phyloP scores from a whole-genome alignment of 2,888 invertebrate genomes.

The Omphaloscelis lunosa region DNA sequence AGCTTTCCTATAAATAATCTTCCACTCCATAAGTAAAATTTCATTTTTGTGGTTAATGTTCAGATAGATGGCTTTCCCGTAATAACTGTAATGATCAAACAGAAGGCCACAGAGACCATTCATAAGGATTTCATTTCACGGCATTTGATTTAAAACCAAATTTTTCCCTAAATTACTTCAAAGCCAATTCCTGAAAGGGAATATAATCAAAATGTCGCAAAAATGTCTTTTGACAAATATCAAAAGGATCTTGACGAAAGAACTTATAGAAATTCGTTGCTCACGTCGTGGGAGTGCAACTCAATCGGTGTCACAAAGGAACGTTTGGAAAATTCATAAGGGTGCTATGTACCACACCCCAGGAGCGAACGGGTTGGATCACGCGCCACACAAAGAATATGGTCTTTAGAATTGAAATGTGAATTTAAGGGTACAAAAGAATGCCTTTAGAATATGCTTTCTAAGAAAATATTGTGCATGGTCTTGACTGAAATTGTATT shows the following conservation, averaged over 20 bases:
- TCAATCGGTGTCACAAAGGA: slow-evolving; percentile 54
- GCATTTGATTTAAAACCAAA: slow-evolving; percentile 39
- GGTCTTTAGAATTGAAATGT: slow-evolving; percentile 37
- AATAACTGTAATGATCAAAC: slow-evolving; percentile 30
- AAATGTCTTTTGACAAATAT: slow-evolving; percentile 23
- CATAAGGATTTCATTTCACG: slow-evolving; percentile 32
- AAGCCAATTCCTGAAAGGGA: slow-evolving; percentile 11
- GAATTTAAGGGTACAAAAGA: slow-evolving; percentile 42
- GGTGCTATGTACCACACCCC: slow-evolving; percentile 30
- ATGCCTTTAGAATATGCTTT: slow-evolving; percentile 39
- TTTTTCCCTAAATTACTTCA: slow-evolving; percentile 39
- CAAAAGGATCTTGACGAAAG: slow-evolving; percentile 35
- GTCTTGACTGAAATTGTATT: background rate
- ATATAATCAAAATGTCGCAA: slow-evolving; percentile 37
- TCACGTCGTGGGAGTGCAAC: slow-evolving; percentile 50
- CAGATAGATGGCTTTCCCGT: background rate
- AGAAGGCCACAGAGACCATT: slow-evolving; percentile 19
- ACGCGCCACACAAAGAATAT: slow-evolving; percentile 43
- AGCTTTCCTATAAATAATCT: background rate
- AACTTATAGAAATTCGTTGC: slow-evolving; percentile 53
- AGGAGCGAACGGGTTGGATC: slow-evolving; percentile 42
- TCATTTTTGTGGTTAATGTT: slow-evolving; percentile 12
- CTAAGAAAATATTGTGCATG: slow-evolving; percentile 17
- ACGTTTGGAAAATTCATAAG: slow-evolving; percentile 57
- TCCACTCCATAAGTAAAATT: background rate